Percentiles rank a stretch among this genome's conserved stretches.
Evolutionary conservation across 2,797 vertebrate species (phyloP).

Genomic region (Adrianichthys oophorus): DNA sequence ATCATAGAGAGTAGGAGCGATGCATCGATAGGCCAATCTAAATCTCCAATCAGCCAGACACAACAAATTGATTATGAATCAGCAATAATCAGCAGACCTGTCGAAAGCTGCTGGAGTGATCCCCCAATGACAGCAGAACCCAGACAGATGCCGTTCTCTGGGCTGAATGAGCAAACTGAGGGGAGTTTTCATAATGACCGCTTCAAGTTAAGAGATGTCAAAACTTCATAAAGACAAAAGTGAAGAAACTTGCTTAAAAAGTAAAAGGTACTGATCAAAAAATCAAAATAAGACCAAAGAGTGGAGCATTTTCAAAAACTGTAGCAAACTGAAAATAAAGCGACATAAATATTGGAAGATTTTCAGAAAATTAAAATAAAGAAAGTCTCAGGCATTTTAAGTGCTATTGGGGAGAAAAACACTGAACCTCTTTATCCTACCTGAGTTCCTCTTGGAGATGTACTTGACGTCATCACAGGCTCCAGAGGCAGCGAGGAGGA

Average conservation of each 20-base stretch:
- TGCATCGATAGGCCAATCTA: constrained; percentile 30
- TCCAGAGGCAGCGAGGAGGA: constrained; percentile 84
- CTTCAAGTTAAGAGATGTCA: constrained; percentile 12
- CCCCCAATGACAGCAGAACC: constrained; percentile 38
- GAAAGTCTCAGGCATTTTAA: not conserved
- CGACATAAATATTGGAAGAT: constrained; percentile 1
- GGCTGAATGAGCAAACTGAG: constrained; percentile 15
- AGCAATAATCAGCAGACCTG: constrained; percentile 53
- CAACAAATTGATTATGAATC: constrained; percentile 50
- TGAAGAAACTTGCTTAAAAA: not conserved
- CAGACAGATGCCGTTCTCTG: constrained; percentile 10
- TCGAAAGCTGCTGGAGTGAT: constrained; percentile 22
- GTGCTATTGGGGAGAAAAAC: not conserved
- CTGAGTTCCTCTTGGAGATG: constrained; percentile 96
- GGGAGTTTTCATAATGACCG: constrained; percentile 1
- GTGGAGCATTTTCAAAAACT: constrained; percentile 4
- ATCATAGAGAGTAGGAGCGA: constrained; percentile 6
- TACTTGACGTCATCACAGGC: constrained; percentile 88
- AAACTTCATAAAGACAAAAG: constrained; percentile 15
- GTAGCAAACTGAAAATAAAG: not conserved
- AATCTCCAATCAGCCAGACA: constrained; percentile 33
- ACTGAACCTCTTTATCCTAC: constrained; percentile 74
- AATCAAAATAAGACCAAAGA: constrained; percentile 10
- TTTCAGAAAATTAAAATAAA: not conserved
- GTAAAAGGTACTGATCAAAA: constrained; percentile 19